Base-by-base conservation (phyloP, 2,888 invertebrate species). In the Belgica antarctica region DNA sequence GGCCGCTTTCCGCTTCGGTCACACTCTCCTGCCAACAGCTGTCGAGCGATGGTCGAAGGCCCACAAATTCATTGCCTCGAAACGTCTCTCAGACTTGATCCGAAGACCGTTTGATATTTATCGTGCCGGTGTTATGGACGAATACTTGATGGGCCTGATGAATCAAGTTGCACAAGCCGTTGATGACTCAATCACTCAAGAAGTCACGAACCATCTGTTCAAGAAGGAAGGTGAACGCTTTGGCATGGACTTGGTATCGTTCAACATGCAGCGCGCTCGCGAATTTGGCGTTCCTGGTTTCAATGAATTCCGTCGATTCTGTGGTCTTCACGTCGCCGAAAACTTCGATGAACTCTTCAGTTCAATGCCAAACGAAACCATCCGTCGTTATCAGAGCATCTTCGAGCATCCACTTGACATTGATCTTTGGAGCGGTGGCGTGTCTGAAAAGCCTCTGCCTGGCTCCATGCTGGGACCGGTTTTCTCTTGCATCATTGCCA, bases 41-140 rank as follows among this genome's bases (percentile, higher is more conserved):
- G 90, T 94, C 2, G 94, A 95, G 79, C 85, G 94, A 77, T 95
- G 94, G 93, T 94, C 94, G 70, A 95, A 94, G 81, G 93, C 92
- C 24, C 94, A 95, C 78, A 94, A 94, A 81, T 94, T 94, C 76
- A 93, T 95, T 73, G 94, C 94, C 72, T 94, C 94, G 0, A 92
- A 93, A 77, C 85, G 94, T 74, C 81, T 95, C 62, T 92, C 94
- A 0, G 92, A 94, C 77, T 83, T 94, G 71, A 93, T 94, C 76
- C 86, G 94, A 74, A 86, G 93, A 75, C 95, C 95, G 0, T 94
- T 89, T 77, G 94, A 94, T 79, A 82, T 95, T 73, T 95, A 94
- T 80, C 85, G 94, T 76, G 92, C 94, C 17, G 94, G 94, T 70
- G 90, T 94, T 2, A 81, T 94, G 28, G 94, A 95, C 77, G 93